These are phyloP conservation scores for Drosophila equinoxialis DNA, from an alignment of 1,140 invertebrate species.

Conservation along the genomic window DNA sequence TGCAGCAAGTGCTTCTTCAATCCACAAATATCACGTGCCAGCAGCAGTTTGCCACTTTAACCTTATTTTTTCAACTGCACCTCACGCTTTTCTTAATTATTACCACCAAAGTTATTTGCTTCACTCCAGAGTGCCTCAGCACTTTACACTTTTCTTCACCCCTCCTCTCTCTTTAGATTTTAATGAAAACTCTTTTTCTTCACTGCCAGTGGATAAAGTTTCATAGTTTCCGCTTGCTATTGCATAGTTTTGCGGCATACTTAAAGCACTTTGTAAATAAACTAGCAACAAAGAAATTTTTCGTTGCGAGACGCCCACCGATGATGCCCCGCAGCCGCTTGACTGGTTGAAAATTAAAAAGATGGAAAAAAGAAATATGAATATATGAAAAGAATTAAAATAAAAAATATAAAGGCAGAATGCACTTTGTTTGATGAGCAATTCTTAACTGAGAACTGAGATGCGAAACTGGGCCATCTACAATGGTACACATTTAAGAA, in stretches of 20 bases:
- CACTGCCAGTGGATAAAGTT: conserved; percentile 3
- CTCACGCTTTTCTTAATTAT: conserved; percentile 13
- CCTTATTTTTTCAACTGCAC: conserved; percentile 33
- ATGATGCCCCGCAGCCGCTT: background rate
- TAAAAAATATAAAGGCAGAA: background rate
- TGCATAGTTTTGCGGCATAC: conserved; percentile 28
- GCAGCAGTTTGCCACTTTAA: conserved; percentile 8
- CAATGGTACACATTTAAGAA: background rate
- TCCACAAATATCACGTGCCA: conserved; percentile 3
- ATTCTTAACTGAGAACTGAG: conserved; percentile 1
- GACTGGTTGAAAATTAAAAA: conserved; percentile 21
- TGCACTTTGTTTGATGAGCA: conserved; percentile 20
- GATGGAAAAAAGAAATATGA: background rate
- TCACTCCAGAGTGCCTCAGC: background rate
- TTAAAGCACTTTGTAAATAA: conserved; percentile 43
- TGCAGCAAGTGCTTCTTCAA: conserved; percentile 5
- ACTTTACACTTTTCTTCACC: background rate
- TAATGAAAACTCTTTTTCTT: conserved; percentile 6
- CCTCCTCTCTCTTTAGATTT: background rate
- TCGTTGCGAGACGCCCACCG: conserved; percentile 1
- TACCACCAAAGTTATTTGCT: background rate
- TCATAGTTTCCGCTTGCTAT: conserved; percentile 30
- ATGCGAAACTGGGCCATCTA: conserved; percentile 8
- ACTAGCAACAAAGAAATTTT: conserved; percentile 23
- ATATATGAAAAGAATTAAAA: conserved; percentile 2